These are phyloP conservation scores for Parnassius apollo DNA, from an alignment of 2,888 invertebrate species.

Conservation along the genomic window DNA sequence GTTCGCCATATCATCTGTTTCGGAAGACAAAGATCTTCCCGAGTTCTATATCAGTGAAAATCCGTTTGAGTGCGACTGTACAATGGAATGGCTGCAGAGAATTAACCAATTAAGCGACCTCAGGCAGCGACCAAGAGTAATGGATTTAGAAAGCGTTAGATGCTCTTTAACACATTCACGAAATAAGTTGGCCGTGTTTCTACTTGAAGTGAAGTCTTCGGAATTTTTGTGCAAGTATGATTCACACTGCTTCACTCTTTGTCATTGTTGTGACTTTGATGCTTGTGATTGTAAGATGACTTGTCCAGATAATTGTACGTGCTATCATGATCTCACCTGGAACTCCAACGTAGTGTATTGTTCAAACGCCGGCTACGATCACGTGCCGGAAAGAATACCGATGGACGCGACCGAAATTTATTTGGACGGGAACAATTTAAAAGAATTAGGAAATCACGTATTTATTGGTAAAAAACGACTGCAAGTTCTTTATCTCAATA, in stretches of 20 bases:
- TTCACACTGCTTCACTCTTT: slow-evolving; percentile 91
- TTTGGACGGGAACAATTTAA: slow-evolving; percentile 90
- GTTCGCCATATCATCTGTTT: slow-evolving; percentile 84
- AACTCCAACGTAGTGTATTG: slow-evolving; percentile 92
- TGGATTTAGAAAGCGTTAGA: slow-evolving; percentile 89
- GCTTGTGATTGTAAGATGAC: slow-evolving; percentile 96
- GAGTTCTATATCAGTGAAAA: slow-evolving; percentile 91
- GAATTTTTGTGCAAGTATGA: slow-evolving; percentile 91
- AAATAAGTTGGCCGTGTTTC: slow-evolving; percentile 82
- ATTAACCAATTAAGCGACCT: slow-evolving; percentile 88
- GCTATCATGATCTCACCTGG: slow-evolving; percentile 94
- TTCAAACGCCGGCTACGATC: slow-evolving; percentile 86
- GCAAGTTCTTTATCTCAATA: slow-evolving; percentile 88
- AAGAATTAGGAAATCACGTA: slow-evolving; percentile 90
- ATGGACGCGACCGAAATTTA: slow-evolving; percentile 95
- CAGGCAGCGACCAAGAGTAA: slow-evolving; percentile 88
- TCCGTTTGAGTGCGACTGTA: slow-evolving; percentile 92
- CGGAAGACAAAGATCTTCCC: slow-evolving; percentile 85
- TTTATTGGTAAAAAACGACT: slow-evolving; percentile 93
- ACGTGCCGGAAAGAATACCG: slow-evolving; percentile 89
- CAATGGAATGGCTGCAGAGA: slow-evolving; percentile 92
- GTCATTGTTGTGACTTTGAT: slow-evolving; percentile 95
- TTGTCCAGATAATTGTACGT: slow-evolving; percentile 92
- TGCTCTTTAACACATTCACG: slow-evolving; percentile 87
- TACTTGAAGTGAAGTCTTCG: slow-evolving; percentile 85